Evolutionary conservation across 2,888 invertebrate species (phyloP).

Genomic region (Drosophila birchii): DNA sequence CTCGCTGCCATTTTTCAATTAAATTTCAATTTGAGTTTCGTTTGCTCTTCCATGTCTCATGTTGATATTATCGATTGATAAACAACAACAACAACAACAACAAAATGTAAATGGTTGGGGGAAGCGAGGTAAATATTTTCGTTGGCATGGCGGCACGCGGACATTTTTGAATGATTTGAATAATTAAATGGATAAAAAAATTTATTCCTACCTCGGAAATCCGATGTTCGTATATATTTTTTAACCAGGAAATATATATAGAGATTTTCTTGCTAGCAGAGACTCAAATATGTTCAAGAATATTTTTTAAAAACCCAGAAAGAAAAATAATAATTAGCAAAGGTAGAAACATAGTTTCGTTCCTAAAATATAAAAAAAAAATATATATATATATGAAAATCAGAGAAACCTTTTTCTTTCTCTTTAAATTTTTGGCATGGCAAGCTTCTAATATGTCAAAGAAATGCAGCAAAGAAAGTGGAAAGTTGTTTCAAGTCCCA

Average conservation of each 20-base stretch:
- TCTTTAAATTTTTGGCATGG: not conserved
- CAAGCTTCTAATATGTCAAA: not conserved
- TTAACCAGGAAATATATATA: too few species aligned
- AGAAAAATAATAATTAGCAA: too few species aligned
- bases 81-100: slow-evolving; percentile 4
- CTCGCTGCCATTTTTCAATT: slow-evolving; percentile 62
- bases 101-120: slow-evolving; percentile 1
- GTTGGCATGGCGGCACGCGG: slow-evolving; percentile 7
- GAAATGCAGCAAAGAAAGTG: slow-evolving; percentile 13
- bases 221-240: too few species aligned
- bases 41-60: slow-evolving; percentile 10
- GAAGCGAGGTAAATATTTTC: slow-evolving; percentile 11
- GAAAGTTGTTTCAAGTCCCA: slow-evolving; percentile 13
- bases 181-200: slow-evolving; percentile 1
- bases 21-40: slow-evolving; percentile 61
- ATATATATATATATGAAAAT: not conserved
- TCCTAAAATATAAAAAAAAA: not conserved
- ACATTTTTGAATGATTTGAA: slow-evolving; percentile 6
- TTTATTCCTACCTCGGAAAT: too few species aligned
- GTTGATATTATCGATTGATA: slow-evolving; percentile 25
- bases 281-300: too few species aligned
- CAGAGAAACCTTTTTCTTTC: not conserved
- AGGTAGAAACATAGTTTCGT: too few species aligned
- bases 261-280: too few species aligned
- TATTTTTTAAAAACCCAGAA: too few species aligned